Conservation (phyloP, 2,113 vertebrate species). For the Esox niger region DNA sequence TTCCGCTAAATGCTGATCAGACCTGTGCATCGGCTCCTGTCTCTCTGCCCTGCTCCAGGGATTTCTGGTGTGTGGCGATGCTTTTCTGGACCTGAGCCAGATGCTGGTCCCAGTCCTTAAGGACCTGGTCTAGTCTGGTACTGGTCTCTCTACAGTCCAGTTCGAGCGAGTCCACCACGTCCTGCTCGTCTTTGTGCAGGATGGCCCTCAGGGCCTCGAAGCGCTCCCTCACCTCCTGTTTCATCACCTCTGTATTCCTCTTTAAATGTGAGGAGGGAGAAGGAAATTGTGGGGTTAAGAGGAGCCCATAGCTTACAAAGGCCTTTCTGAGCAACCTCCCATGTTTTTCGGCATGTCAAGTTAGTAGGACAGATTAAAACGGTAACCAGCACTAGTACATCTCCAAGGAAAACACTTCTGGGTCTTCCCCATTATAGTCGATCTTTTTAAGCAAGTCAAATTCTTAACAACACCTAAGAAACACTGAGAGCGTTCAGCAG, state of each 20-base stretch:
- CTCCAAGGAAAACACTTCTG: too few species aligned
- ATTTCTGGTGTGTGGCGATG: slow-evolving; percentile 36
- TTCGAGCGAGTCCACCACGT: slow-evolving; percentile 60
- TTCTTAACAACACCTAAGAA: too few species aligned
- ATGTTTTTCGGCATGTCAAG: too few species aligned
- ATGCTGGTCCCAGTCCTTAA: slow-evolving; percentile 64
- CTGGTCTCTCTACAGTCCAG: slow-evolving; percentile 60
- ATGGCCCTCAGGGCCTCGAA: slow-evolving; percentile 55
- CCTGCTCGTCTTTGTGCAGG: slow-evolving; percentile 62
- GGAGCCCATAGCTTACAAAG: too few species aligned
- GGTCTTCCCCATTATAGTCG: too few species aligned
- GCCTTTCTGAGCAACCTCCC: too few species aligned
- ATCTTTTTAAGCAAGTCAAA: too few species aligned
- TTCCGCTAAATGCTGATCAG: background rate
- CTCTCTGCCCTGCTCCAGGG: slow-evolving; percentile 27
- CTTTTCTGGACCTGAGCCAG: slow-evolving; percentile 54
- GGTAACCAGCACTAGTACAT: too few species aligned
- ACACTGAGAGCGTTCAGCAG: too few species aligned
- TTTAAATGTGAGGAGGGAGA: slow-evolving; percentile 19
- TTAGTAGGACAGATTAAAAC: too few species aligned
- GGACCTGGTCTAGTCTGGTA: slow-evolving; percentile 59
- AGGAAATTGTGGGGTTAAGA: background rate
- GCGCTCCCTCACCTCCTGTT: slow-evolving; percentile 60
- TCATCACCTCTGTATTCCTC: slow-evolving; percentile 67
- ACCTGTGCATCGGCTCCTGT: slow-evolving; percentile 34